Percentiles rank a stretch among this genome's conserved stretches.
Conservation (phyloP, 1,140 invertebrate species). For the Latrodectus geometricus region DNA sequence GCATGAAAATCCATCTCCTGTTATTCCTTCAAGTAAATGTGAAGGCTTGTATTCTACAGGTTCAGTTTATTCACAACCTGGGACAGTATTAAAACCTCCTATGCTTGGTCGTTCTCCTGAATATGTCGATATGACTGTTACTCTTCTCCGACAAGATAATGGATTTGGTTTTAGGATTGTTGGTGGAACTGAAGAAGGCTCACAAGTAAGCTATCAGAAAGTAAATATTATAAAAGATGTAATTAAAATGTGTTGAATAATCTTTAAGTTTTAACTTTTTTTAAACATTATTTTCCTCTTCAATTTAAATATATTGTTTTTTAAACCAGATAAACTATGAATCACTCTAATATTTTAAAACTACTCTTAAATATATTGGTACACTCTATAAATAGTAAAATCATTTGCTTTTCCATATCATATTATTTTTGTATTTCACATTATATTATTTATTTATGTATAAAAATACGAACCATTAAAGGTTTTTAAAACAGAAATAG, state of each 20-base stretch:
- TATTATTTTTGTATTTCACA: no score
- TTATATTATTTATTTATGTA: no score
- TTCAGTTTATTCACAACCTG: constrained; percentile 21
- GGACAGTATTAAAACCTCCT: constrained; percentile 30
- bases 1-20: constrained; percentile 74
- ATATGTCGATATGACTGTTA: constrained; percentile 71
- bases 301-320: neutral
- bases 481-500: no score
- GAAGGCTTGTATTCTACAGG: constrained; percentile 25
- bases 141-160: constrained; percentile 84
- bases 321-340: no score
- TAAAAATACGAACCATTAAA: no score
- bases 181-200: constrained; percentile 96
- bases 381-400: no score
- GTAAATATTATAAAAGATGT: neutral
- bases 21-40: constrained; percentile 13
- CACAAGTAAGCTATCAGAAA: constrained; percentile 77
- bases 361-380: no score
- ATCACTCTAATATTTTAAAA: no score
- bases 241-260: neutral
- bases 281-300: neutral
- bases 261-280: neutral
- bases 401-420: no score
- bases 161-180: constrained; percentile 98
- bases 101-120: constrained; percentile 18